Base-by-base conservation (phyloP, 2,888 invertebrate species). In the Noctua pronuba region DNA sequence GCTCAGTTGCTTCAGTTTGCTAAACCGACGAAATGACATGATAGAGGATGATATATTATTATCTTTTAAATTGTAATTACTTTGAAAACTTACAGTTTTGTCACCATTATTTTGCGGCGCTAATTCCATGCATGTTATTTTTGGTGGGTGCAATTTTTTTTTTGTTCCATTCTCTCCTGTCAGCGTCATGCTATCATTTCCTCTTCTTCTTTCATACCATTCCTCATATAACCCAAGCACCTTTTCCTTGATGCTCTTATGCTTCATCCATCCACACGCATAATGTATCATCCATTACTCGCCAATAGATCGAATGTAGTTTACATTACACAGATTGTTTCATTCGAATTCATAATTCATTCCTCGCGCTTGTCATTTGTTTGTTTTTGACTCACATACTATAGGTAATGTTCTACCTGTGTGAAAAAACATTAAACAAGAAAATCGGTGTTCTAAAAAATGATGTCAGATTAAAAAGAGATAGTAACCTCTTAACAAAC, bases 1-100 rank as follows among this genome's bases (percentile, higher is more conserved):
- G 64, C 49, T 44, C 52, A 67, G 58, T 64, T 73, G 66, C 62
- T 60, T 73, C 28, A 71, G 38, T 64, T 71, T 60, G 65, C 67
- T 70, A 44, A 46, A 64, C 62, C 38, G 58, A 52, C 49, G 28
- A 73, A 62, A 76, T 73, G 31, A 64, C 38, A 41, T 21, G n/a
- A 18, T 21, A 28, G 18, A n/a, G 24, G 10, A 31, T 52, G 46
- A 55, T 18, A 41, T 21, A 21, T 13, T 24, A 8, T 10, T 31
- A 38, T 55, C 3, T 55, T 64, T 70, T 31, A 35, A 35, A 77
- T 31, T 79, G 52, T 28, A 16, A 73, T 31, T 38, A 65, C 38
- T n/a, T 41, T 65, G 38, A 52, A 73, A 18, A 35, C n/a, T 31
- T 31, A 41, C 7, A 41, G 35, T 24, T 35, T 31, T 4, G 7